Conservation (phyloP, 2,797 vertebrate species). For the Rhinichthys osculus region DNA sequence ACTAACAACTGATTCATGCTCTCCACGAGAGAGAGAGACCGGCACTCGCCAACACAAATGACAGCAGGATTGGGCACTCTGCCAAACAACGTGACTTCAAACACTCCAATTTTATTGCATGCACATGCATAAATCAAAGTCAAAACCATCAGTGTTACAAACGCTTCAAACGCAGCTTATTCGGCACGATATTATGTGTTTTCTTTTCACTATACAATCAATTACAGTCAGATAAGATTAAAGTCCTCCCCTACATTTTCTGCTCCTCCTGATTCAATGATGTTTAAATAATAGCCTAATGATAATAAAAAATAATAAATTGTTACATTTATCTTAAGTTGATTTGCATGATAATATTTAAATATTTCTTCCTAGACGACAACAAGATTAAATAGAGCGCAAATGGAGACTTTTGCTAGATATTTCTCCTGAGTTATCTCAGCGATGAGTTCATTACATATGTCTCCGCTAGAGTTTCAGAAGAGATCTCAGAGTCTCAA, state of each 20-base stretch:
- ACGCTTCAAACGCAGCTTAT: not conserved
- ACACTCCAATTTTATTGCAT: constrained; percentile 50
- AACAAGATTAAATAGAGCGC: not conserved
- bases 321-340: not conserved
- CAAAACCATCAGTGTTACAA: constrained; percentile 5
- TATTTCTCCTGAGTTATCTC: not conserved
- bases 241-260: not conserved
- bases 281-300: not conserved
- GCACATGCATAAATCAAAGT: constrained; percentile 37
- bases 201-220: not conserved
- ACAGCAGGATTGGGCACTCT: constrained; percentile 72
- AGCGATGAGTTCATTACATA: not conserved
- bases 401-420: not conserved
- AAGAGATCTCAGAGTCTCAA: not conserved
- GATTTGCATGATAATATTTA: not conserved
- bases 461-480: not conserved
- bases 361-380: not conserved
- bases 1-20: constrained; percentile 81
- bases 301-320: not conserved
- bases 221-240: not conserved
- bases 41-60: constrained; percentile 78
- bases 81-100: constrained; percentile 75
- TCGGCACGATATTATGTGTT: not conserved
- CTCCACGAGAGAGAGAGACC: constrained; percentile 73
- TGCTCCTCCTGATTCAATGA: not conserved